Evolutionary conservation across 2,113 vertebrate genomes (phyloP).

Genomic region (Alethe castanea): DNA sequence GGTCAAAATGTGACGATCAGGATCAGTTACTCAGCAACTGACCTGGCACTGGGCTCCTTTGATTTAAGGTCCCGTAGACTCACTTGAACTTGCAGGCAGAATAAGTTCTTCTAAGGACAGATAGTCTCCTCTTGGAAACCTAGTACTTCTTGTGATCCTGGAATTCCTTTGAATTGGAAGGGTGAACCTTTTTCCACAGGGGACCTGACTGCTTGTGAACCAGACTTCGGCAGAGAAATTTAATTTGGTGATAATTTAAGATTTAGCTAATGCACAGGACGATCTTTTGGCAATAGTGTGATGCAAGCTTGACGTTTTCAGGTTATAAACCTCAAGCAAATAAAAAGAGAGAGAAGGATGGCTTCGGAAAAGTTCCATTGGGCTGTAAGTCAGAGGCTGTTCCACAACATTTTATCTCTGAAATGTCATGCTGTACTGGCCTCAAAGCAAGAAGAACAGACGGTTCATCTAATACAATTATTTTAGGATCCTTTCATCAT

Average conservation of each 20-base stretch:
- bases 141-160: background rate
- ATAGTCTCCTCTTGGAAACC: background rate
- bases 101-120: conserved; percentile 43
- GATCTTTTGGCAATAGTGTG: background rate
- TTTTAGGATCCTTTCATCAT: conserved; percentile 70
- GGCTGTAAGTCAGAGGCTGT: conserved; percentile 53
- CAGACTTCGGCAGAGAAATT: conserved; percentile 1
- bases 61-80: background rate
- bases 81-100: conserved; percentile 2
- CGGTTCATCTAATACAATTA: conserved; percentile 69
- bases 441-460: conserved; percentile 62
- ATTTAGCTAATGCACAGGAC: background rate
- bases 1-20: conserved; percentile 38
- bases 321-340: conserved; percentile 24
- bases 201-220: background rate
- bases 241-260: conserved; percentile 1
- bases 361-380: conserved; percentile 21
- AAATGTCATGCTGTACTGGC: conserved; percentile 65
- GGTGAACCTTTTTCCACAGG: background rate
- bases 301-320: conserved; percentile 15
- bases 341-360: conserved; percentile 14
- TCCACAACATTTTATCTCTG: conserved; percentile 61
- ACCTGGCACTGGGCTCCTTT: background rate
- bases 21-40: conserved; percentile 52
- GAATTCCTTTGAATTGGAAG: conserved; percentile 12